These are phyloP conservation scores for Hirtodrosophila histrioides DNA, from an alignment of 2,888 invertebrate species.

Conservation along the genomic window DNA sequence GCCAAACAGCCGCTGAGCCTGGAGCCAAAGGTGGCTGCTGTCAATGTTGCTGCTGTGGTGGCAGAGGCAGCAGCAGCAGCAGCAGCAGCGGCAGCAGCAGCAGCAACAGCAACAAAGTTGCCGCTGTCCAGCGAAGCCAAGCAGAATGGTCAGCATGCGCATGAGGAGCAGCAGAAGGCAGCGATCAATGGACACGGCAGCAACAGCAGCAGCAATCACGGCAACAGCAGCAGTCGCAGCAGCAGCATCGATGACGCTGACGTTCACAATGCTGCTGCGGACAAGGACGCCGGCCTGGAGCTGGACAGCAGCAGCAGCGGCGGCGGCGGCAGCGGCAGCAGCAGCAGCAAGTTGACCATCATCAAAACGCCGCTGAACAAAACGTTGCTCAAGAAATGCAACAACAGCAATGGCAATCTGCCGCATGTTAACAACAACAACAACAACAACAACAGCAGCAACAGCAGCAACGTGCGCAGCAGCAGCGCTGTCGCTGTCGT, in stretches of 20 bases:
- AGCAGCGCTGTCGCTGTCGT: slow-evolving; percentile 22
- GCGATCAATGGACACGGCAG: slow-evolving; percentile 44
- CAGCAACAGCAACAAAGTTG: slow-evolving; percentile 20
- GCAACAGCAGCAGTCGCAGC: slow-evolving; percentile 34
- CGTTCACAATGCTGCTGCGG: slow-evolving; percentile 4
- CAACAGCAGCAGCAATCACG: slow-evolving; percentile 37
- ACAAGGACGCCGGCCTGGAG: slow-evolving; percentile 40
- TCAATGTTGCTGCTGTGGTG: slow-evolving; percentile 39
- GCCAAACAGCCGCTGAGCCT: slow-evolving; percentile 61
- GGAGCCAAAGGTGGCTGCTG: slow-evolving; percentile 60
- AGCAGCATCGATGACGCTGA: slow-evolving; percentile 40
- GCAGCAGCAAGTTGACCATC: slow-evolving; percentile 60
- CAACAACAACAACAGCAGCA: slow-evolving; percentile 40
- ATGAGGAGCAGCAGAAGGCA: slow-evolving; percentile 50
- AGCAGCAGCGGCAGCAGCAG: slow-evolving; percentile 26
- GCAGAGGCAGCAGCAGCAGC: slow-evolving; percentile 28
- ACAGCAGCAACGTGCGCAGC: slow-evolving; percentile 25
- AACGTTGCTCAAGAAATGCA: slow-evolving; percentile 79
- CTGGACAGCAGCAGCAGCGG: slow-evolving; percentile 22
- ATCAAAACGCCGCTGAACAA: slow-evolving; percentile 79
- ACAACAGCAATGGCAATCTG: slow-evolving; percentile 60
- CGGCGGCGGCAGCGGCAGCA: slow-evolving; percentile 26
- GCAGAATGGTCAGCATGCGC: slow-evolving; percentile 56
- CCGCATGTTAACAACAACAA: slow-evolving; percentile 46
- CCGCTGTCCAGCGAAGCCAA: slow-evolving; percentile 19